Evolutionary conservation across 2,888 invertebrate species (phyloP), one percentile per base, ranked within the genome.

Genomic region (Apamea epomidion): DNA sequence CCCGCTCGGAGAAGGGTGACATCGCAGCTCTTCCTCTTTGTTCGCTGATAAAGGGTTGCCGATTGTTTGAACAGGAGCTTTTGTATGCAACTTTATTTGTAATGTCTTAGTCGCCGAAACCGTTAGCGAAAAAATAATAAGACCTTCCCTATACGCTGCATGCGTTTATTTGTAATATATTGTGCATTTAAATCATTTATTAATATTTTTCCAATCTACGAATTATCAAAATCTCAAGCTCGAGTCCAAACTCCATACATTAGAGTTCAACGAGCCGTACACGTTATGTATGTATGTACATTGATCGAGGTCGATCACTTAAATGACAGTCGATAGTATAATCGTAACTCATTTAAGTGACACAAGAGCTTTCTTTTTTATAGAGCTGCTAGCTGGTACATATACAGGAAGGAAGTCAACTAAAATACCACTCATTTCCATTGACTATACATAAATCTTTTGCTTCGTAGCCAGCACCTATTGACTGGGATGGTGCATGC

Each of bases 1-100:
- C 91, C 89, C 90, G 90, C 92, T 87, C 88, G 92, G 95, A 95
- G 96, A 96, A 96, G 97, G 97, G 96, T 96, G 96, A 96, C 95
- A 96, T 92, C 91, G 91, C 90, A 88, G 91, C 92, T 95, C 96
- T 95, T 96, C 95, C 93, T 95, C 92, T 92, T 95, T 95, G 93
- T 94, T 92, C 90, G 82, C 82, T 84, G 86, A 84, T 89, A 93
- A 95, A 95, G 96, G 96, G 96, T 94, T 94, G 93, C 91, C 92
- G 88, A 90, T 92, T 87, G 93, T 91, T 93, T 92, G 91, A 90
- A 91, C 80, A 86, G 84, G 83, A 82, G 80, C 91, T 84, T 89
- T 92, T 93, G 90, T 92, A 84, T 87, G 81, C 37, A 69, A 80
- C 71, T 89, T 90, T 90, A 90, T 91, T 91, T 90, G 83, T 84